A percentile compares a stretch with the other conserved stretches of the same genome.
Evolutionary conservation across 2,113 vertebrate genomes (phyloP).

Genomic region (Bolborhynchus lineola): DNA sequence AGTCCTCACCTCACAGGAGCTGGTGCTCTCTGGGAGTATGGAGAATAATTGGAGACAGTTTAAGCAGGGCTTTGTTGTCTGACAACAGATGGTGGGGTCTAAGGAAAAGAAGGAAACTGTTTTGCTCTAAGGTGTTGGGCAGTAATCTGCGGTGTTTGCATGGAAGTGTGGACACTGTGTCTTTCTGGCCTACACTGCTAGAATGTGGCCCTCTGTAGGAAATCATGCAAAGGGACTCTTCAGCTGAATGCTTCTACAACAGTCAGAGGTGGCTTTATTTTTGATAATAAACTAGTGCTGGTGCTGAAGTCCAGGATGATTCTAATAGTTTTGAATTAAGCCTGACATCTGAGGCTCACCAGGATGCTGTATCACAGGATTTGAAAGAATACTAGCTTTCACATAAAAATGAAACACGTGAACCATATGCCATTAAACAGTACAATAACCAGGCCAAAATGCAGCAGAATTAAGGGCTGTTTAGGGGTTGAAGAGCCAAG

Average conservation of each 20-base stretch:
- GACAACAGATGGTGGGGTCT: neutral
- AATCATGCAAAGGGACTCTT: neutral
- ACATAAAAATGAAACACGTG: neutral
- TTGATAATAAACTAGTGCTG: neutral
- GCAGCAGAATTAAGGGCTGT: neutral
- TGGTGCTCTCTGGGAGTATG: neutral
- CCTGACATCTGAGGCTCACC: neutral
- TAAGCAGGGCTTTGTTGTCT: neutral
- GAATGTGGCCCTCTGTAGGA: neutral
- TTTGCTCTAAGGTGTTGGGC: neutral
- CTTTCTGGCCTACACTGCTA: neutral
- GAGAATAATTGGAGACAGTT: neutral
- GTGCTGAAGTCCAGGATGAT: neutral
- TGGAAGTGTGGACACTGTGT: neutral
- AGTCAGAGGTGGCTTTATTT: neutral
- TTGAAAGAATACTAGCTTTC: conserved; percentile 3
- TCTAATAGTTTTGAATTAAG: neutral
- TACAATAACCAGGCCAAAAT: neutral
- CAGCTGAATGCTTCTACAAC: neutral
- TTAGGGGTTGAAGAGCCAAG: neutral
- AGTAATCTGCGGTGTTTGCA: neutral
- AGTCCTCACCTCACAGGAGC: neutral
- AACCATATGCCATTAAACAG: neutral
- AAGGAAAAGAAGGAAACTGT: neutral
- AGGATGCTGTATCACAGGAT: neutral